Evolutionary conservation across 2,888 invertebrate genomes (phyloP).

Genomic region (Tenthredo distinguenda): DNA sequence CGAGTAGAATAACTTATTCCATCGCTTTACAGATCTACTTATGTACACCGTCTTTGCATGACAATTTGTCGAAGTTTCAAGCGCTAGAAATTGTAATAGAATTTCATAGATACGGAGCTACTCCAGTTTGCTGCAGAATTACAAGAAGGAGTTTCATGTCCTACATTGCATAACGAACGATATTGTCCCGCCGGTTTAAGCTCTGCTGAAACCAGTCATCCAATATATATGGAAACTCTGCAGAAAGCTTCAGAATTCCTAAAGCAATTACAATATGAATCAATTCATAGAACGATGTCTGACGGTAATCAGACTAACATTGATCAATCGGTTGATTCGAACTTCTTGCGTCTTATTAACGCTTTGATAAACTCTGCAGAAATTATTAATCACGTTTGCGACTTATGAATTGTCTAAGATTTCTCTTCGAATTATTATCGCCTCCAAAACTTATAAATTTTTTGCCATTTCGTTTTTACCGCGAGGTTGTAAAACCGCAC

Average conservation of each 20-base stretch:
- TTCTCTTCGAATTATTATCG: not conserved
- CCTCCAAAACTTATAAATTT: not conserved
- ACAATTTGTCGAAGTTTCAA: conserved; percentile 20
- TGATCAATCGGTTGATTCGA: not conserved
- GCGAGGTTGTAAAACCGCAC: not conserved
- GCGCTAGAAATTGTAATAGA: conserved; percentile 8
- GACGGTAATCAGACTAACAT: conserved; percentile 19
- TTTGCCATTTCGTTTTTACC: not conserved
- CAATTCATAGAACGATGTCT: not conserved
- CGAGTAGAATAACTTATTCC: not conserved
- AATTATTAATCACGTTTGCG: not conserved
- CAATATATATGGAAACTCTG: not conserved
- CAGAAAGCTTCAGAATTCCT: not conserved
- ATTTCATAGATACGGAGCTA: not conserved
- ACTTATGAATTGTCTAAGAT: not conserved
- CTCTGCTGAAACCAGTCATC: not conserved
- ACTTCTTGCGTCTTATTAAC: too few species aligned
- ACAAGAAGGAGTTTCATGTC: conserved; percentile 40
- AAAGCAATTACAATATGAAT: conserved; percentile 19
- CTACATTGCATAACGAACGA: conserved; percentile 51
- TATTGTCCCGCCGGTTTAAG: conserved; percentile 31
- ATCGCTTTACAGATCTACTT: not conserved
- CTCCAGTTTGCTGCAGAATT: conserved; percentile 37
- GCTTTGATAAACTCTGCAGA: not conserved
- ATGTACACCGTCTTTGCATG: not conserved